Evolutionary conservation across 2,113 vertebrate genomes (phyloP), one percentile per base, ranked within the genome.

Genomic region (Ictalurus punctatus): DNA sequence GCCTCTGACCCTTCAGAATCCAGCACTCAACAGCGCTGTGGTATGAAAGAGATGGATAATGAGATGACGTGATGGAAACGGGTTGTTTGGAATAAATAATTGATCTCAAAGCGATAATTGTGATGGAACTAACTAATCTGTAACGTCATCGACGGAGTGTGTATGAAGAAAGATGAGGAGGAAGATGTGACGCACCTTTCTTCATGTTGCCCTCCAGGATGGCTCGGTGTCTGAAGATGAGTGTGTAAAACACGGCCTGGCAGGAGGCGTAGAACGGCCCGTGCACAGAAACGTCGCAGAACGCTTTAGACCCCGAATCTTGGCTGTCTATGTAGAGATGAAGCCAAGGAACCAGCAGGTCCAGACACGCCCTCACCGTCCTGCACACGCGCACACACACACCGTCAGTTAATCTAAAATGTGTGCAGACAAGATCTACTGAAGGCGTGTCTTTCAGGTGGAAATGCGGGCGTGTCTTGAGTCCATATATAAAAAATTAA

Each of bases 301-400:
- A 99, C 13, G 95, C 95, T 84, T 94, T 96, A 44, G 95, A 90
- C 14, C 96, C 96, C 0, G 91, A 92, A 91, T 98, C 98, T 94
- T 98, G 98, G 87, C 94, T 96, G 93, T 98, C 95, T 10, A 99
- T 97, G 95, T 99, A 99, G 25, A 93, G 65, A 84, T 99, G 98
- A 90, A 99, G 90, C 98, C 97, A 99, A 84, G 96, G 95, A 78
- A 98, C 94, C 89, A 99, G 93, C 92, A 99, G 95, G 93, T 99
- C 97, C 83, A 99, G 93, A 85, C 98, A 99, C 0, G 98, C 97
- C 88, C 96, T 97, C 19, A 98, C 97, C 6, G 98, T 99, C 13
- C 98, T 99, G 91, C 0, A 61, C 40, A 90, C 0, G 44, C 19
- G 87, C 78, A 65, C 37, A 16, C n/a, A 88, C 81, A 67, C 2